These are phyloP conservation scores for Pollicipes pollicipes DNA, from an alignment of 1,140 invertebrate species.

Conservation along the genomic window DNA sequence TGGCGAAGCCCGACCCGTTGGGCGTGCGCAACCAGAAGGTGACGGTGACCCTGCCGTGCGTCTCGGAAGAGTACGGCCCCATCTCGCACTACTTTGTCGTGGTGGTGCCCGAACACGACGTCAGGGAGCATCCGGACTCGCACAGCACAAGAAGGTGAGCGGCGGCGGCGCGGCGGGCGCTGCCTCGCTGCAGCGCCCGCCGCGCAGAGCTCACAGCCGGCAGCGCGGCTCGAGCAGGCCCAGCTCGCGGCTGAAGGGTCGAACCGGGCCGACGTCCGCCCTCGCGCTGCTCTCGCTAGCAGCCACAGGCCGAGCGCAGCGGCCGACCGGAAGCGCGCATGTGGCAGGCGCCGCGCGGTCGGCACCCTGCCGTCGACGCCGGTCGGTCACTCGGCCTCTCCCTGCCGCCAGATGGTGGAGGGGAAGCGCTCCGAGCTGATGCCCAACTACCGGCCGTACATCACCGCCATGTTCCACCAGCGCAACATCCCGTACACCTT, in stretches of 20 bases:
- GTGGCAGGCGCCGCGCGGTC: no score
- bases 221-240: no score
- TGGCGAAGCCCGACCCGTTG: constrained; percentile 86
- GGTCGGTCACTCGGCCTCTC: no score
- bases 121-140: constrained; percentile 68
- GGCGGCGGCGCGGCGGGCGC: no score
- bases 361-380: no score
- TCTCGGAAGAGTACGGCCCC: constrained; percentile 95
- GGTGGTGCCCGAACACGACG: constrained; percentile 72
- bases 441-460: constrained; percentile 48
- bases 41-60: constrained; percentile 75
- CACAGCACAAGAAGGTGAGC: constrained; percentile 45
- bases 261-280: no score
- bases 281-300: no score
- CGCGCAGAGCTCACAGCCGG: no score
- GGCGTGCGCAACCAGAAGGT: constrained; percentile 72
- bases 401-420: neutral
- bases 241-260: no score
- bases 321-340: no score
- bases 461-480: constrained; percentile 80
- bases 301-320: no score
- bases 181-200: no score
- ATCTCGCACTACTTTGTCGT: constrained; percentile 94
- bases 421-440: neutral
- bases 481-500: constrained; percentile 80